phyloP scores from a whole-genome alignment of 2,797 vertebrate species.

The Todus mexicanus region DNA sequence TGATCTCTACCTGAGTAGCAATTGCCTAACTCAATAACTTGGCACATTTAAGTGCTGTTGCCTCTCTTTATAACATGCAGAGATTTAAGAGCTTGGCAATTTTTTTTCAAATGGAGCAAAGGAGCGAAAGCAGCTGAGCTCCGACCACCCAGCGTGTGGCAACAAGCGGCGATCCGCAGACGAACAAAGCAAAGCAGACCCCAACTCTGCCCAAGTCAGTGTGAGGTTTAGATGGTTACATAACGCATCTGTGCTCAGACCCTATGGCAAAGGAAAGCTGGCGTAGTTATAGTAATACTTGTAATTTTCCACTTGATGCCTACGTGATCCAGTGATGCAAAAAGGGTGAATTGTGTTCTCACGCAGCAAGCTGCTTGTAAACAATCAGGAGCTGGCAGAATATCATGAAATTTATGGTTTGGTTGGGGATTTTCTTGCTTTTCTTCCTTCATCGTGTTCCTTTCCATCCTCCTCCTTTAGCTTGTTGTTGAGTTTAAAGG shows the following conservation, averaged over 20 bases:
- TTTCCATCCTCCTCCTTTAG: conserved; percentile 44
- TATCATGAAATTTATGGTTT: background rate
- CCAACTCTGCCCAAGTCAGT: background rate
- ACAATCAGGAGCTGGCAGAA: background rate
- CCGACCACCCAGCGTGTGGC: background rate
- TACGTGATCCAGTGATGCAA: background rate
- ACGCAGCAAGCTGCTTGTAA: background rate
- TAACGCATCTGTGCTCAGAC: conserved; percentile 34
- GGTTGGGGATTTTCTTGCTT: background rate
- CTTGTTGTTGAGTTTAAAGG: conserved; percentile 9
- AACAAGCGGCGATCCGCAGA: background rate
- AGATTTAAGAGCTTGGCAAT: background rate
- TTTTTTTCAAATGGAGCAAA: background rate
- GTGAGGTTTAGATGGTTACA: background rate
- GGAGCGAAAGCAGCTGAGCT: background rate
- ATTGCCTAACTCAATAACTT: background rate
- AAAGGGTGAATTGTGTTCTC: background rate
- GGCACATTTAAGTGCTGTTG: background rate
- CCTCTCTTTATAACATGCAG: background rate
- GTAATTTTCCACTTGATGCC: conserved; percentile 33
- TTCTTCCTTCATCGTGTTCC: conserved; percentile 27
- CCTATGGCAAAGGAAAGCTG: conserved; percentile 33
- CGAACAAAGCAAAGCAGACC: background rate
- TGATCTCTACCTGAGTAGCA: background rate
- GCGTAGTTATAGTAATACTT: background rate